phyloP scores from a whole-genome alignment of 2,888 invertebrate species.

The Clunio marinus region DNA sequence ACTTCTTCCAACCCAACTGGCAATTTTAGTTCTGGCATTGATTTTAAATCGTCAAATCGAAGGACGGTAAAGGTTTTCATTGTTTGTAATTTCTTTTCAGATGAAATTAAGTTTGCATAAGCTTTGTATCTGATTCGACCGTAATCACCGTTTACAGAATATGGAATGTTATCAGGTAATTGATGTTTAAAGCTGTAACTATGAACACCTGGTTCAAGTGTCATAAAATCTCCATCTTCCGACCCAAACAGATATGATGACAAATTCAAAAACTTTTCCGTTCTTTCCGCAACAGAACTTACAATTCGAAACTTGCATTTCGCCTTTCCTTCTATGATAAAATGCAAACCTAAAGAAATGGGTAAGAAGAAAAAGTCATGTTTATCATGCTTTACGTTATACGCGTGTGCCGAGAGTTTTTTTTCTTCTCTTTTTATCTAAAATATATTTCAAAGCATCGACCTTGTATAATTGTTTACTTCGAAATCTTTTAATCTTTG shows the following conservation, averaged over 20 bases:
- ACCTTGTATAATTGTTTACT: too few relatives aligned
- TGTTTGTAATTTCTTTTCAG: slow-evolving; percentile 52
- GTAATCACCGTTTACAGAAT: slow-evolving; percentile 53
- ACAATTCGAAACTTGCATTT: too few relatives aligned
- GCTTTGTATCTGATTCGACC: slow-evolving; percentile 58
- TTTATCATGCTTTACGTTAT: too few relatives aligned
- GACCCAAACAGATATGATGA: slow-evolving; percentile 25
- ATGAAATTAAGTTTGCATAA: slow-evolving; percentile 57
- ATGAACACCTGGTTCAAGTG: slow-evolving; percentile 48
- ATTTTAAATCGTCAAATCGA: slow-evolving; percentile 72
- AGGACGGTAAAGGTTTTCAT: slow-evolving; percentile 74
- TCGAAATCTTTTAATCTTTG: too few relatives aligned
- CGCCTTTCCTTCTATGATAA: too few relatives aligned
- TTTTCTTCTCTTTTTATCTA: too few relatives aligned
- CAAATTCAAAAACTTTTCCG: neutral
- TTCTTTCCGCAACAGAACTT: too few relatives aligned
- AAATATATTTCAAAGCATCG: too few relatives aligned
- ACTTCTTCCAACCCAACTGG: slow-evolving; percentile 42
- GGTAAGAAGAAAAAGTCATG: too few relatives aligned
- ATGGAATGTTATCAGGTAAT: slow-evolving; percentile 53
- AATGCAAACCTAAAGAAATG: too few relatives aligned
- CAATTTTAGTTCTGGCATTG: slow-evolving; percentile 39
- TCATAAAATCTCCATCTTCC: neutral
- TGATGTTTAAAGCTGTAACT: slow-evolving; percentile 53
- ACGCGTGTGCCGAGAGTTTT: too few relatives aligned